Conservation (phyloP, 1,140 invertebrate species). For the Leptoteleia sp. region DNA sequence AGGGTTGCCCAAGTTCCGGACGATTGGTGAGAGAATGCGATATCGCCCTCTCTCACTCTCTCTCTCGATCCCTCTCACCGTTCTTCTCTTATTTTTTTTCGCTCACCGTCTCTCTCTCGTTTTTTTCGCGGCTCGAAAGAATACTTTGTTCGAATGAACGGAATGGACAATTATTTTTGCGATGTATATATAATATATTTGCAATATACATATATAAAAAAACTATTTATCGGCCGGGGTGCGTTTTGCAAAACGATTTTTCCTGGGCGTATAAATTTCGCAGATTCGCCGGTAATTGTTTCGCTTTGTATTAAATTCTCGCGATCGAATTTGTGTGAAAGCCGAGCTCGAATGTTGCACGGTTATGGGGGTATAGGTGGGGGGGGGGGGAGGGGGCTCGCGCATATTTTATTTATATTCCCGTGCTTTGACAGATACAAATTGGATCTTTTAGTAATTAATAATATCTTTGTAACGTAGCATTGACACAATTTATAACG, state of each 20-base stretch:
- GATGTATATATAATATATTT: too few relatives aligned
- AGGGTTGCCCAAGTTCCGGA: constrained; percentile 17
- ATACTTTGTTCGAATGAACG: constrained; percentile 28
- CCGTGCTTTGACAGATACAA: constrained; percentile 19
- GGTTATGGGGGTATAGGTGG: too few relatives aligned
- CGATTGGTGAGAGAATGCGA: constrained; percentile 4
- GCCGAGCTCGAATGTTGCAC: neutral
- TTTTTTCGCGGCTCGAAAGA: constrained; percentile 24
- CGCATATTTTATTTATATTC: neutral
- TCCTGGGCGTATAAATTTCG: constrained; percentile 5
- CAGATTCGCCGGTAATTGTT: constrained; percentile 28
- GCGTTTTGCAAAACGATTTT: constrained; percentile 18
- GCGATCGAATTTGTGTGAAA: constrained; percentile 16
- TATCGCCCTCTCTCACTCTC: neutral
- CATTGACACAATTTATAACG: constrained; percentile 54
- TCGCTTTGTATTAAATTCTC: constrained; percentile 10
- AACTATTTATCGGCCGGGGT: constrained; percentile 19
- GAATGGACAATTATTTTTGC: constrained; percentile 48
- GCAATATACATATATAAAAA: too few relatives aligned
- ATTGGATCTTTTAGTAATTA: constrained; percentile 43
- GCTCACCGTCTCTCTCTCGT: neutral
- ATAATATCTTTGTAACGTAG: constrained; percentile 36
- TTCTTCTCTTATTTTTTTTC: neutral
- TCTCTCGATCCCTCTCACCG: neutral
- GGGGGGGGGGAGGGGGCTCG: too few relatives aligned